Conservation (phyloP, 2,113 vertebrate genomes). For the Camelus bactrianus region DNA sequence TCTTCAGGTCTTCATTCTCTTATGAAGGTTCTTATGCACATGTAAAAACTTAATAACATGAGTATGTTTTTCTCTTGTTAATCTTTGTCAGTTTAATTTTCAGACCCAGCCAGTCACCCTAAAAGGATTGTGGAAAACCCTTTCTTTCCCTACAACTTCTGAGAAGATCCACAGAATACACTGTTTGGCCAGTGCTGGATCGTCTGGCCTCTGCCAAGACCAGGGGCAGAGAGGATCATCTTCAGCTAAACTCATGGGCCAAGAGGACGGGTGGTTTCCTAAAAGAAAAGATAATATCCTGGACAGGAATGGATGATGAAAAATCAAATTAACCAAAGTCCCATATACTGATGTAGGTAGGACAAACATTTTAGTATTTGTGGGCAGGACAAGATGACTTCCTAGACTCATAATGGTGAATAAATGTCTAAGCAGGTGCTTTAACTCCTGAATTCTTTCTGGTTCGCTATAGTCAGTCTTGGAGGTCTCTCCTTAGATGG, state of each 20-base stretch:
- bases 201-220: not conserved
- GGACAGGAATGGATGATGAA: not conserved
- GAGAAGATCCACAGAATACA: not conserved
- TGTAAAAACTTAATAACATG: not conserved
- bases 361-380: conserved; percentile 12
- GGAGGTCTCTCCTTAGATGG: not conserved
- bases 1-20: not conserved
- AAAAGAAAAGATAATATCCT: not conserved
- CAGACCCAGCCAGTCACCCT: not conserved
- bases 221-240: not conserved
- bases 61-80: not conserved
- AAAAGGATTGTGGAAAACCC: not conserved
- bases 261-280: not conserved
- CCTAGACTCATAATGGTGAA: not conserved
- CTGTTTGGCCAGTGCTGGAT: not conserved
- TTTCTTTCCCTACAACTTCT: not conserved
- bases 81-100: not conserved
- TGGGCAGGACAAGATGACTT: not conserved
- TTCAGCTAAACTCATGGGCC: not conserved
- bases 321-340: not conserved
- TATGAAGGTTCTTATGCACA: not conserved
- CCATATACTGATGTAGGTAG: not conserved
- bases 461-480: not conserved
- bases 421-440: not conserved
- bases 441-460: not conserved